A percentile compares a stretch with the other conserved stretches of the same genome.
Evolutionary conservation across 2,888 invertebrate genomes (phyloP).

Genomic region (Escarpia spicata): DNA sequence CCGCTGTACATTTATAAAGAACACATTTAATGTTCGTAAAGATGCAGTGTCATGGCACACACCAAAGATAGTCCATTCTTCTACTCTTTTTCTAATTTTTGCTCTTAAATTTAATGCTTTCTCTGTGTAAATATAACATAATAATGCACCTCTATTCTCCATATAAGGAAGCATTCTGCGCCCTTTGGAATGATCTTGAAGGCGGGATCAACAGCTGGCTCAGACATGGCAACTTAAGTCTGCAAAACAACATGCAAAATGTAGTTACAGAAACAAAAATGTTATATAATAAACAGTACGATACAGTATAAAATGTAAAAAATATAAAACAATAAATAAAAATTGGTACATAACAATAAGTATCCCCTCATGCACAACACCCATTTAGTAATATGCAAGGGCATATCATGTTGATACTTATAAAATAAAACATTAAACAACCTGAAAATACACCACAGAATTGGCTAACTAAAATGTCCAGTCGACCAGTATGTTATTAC

Average conservation of each 20-base stretch:
- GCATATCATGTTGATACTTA: no score
- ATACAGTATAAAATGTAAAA: background rate
- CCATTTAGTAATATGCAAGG: no score
- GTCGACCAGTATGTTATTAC: background rate
- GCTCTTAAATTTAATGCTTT: background rate
- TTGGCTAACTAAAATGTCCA: no score
- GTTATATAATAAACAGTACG: background rate
- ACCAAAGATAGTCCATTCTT: background rate
- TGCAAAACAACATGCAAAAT: background rate
- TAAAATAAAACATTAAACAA: no score
- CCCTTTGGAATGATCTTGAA: slow-evolving; percentile 84
- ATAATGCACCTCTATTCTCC: slow-evolving; percentile 83
- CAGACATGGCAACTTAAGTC: background rate
- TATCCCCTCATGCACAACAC: no score
- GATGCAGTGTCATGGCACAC: slow-evolving; percentile 20
- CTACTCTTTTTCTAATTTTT: background rate
- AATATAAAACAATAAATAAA: background rate
- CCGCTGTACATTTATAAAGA: no score
- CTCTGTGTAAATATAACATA: background rate
- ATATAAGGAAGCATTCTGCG: slow-evolving; percentile 83
- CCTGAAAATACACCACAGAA: no score
- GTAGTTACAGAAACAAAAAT: background rate
- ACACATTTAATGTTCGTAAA: background rate
- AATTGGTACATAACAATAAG: background rate
- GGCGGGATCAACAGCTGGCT: slow-evolving; percentile 67